These are phyloP conservation scores for Hymenopus coronatus DNA, from an alignment of 2,888 invertebrate species.

Conservation along the genomic window DNA sequence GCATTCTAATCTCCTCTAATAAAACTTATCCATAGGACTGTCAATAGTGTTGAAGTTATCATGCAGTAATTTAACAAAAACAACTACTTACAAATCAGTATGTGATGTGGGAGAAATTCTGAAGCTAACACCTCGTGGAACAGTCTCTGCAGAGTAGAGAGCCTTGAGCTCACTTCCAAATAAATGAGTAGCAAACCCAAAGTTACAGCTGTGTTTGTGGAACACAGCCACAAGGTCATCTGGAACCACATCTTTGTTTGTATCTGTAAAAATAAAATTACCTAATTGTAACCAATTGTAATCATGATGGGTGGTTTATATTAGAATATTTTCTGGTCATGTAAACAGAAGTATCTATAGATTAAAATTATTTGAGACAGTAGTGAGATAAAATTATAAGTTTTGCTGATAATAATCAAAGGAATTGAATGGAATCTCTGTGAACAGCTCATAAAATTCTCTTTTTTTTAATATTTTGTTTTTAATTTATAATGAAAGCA, in stretches of 20 bases:
- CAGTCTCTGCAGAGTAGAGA: slow-evolving; percentile 69
- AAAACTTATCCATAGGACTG: background rate
- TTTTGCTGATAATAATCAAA: too few relatives aligned
- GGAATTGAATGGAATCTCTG: too few relatives aligned
- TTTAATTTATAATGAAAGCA: too few relatives aligned
- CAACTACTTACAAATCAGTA: slow-evolving; percentile 59
- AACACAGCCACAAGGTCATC: slow-evolving; percentile 91
- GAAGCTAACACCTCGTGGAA: slow-evolving; percentile 76
- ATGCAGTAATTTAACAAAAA: background rate
- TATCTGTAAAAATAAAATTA: slow-evolving; percentile 53
- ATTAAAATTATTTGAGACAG: too few relatives aligned
- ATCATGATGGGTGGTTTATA: too few relatives aligned
- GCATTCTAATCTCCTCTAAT: too few relatives aligned
- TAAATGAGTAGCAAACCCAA: slow-evolving; percentile 95
- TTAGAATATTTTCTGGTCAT: too few relatives aligned
- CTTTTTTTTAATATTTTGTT: too few relatives aligned
- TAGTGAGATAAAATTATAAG: too few relatives aligned
- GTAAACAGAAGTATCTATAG: too few relatives aligned
- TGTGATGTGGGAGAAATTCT: slow-evolving; percentile 88
- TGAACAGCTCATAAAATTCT: too few relatives aligned
- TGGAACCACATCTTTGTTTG: slow-evolving; percentile 88
- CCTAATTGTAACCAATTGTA: too few relatives aligned
- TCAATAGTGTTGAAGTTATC: background rate
- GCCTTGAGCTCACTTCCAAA: slow-evolving; percentile 90
- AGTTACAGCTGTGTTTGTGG: slow-evolving; percentile 88